Evolutionary conservation across 2,888 invertebrate species (phyloP).

Genomic region (Heteromyza rotundicornis): DNA sequence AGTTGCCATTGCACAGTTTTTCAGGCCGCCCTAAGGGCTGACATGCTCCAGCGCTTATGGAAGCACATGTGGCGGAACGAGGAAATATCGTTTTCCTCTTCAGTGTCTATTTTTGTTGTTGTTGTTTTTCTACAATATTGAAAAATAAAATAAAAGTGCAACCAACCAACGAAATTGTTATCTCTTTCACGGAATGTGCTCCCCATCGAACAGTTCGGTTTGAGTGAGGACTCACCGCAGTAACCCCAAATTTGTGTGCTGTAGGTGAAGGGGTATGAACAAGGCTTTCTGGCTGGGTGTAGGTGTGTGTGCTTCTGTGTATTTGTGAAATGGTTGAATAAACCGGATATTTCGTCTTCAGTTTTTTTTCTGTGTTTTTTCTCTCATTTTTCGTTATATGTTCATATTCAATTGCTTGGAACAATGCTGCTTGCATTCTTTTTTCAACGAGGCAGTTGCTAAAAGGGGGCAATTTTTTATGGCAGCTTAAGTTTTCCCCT

Average conservation of each 20-base stretch:
- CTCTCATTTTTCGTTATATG: slow-evolving; percentile 7
- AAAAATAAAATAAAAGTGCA: too few species aligned
- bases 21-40: too few species aligned
- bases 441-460: background rate
- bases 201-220: background rate
- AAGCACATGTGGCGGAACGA: slow-evolving; percentile 9
- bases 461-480: background rate
- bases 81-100: background rate
- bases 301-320: background rate
- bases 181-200: too few species aligned
- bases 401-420: slow-evolving; percentile 28
- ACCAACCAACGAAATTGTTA: too few species aligned
- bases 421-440: slow-evolving; percentile 10
- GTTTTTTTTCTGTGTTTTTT: background rate
- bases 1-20: too few species aligned
- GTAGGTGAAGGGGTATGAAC: background rate
- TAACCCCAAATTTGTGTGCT: background rate
- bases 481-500: background rate
- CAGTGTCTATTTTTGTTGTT: background rate
- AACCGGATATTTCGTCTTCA: slow-evolving; percentile 34
- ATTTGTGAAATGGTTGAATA: slow-evolving; percentile 27
- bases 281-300: background rate
- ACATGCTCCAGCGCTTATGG: slow-evolving; percentile 10
- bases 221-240: background rate
- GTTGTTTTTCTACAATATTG: background rate